phyloP scores from a whole-genome alignment of 2,888 invertebrate genomes.

The Teleogryllus oceanicus region DNA sequence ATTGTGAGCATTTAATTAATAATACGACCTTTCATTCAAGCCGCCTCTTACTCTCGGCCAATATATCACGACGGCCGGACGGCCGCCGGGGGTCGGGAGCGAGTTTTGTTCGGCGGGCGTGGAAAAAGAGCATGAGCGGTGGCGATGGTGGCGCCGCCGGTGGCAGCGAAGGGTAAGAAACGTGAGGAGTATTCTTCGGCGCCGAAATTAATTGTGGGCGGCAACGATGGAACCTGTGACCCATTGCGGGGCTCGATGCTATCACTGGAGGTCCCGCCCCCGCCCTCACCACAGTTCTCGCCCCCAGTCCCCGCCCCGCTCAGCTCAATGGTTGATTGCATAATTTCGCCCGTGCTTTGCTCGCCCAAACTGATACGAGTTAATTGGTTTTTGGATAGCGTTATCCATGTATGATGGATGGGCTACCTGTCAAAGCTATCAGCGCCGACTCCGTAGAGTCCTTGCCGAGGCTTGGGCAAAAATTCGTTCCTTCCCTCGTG shows the following conservation, averaged over 20 bases:
- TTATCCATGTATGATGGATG: slow-evolving; percentile 18
- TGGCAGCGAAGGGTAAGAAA: slow-evolving; percentile 6
- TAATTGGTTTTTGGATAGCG: slow-evolving; percentile 18
- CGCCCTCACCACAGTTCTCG: not conserved
- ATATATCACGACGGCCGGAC: not conserved
- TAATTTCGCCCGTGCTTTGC: slow-evolving; percentile 6
- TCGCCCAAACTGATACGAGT: slow-evolving; percentile 18
- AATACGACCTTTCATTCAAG: not conserved
- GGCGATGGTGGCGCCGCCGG: slow-evolving; percentile 5
- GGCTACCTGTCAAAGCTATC: slow-evolving; percentile 18
- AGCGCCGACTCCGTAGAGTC: not conserved
- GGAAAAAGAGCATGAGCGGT: not conserved
- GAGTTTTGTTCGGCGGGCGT: not conserved
- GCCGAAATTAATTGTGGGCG: not conserved
- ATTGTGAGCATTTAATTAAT: slow-evolving; percentile 4
- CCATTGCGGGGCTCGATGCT: not conserved
- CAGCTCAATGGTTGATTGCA: slow-evolving; percentile 6
- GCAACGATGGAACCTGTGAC: not conserved
- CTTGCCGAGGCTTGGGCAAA: not conserved
- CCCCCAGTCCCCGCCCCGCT: not conserved
- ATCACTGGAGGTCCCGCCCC: not conserved
- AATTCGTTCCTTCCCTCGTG: too few relatives aligned
- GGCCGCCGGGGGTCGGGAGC: not conserved
- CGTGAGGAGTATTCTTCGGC: not conserved
- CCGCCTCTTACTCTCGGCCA: not conserved